Evolutionary conservation across 2,797 vertebrate genomes (phyloP), one percentile per base, ranked within the genome.

Genomic region (Chaenodraco wilsoni): DNA sequence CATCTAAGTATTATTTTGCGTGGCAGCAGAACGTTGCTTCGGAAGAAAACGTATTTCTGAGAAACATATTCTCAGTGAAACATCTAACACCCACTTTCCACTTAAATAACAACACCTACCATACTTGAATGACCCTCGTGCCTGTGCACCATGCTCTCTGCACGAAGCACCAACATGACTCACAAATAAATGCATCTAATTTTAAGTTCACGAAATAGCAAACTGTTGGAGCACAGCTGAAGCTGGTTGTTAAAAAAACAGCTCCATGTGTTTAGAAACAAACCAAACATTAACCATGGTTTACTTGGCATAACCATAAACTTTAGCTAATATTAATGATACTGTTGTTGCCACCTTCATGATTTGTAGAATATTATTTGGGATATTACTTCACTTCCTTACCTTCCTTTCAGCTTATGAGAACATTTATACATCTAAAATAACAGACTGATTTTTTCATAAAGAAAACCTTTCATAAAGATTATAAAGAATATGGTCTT

Each of bases 401-500:
- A 17, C 48, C n/a, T 55, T 49, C 14, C 27, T 37, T 44, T 37
- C 44, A 2, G 1, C 19, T 6, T 19, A 41, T 10, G 43, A 31
- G 68, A 66, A 31, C 76, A 54, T 8, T 23, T 50, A 45, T 13
- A 49, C 3, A 19, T 61, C 21, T 33, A 4, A 64, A 78, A 65
- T 23, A 58, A 50, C n/a, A 0, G 46, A 40, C 33, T 52, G 5
- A 44, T 67, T 69, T 69, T 71, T 67, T 67, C 15, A 69, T 57
- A 5, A 59, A n/a, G 48, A 37, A 45, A 63, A 41, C 9, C 16
- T 9, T 37, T 37, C 9, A 37, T 37, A 37, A 37, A 6, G 2
- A 37, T 37, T 37, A 37, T 37, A 37, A 37, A 37, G 33, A 37
- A 9, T 37, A 37, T 37, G 8, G 33, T 37, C 33, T 37, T 7